These are phyloP conservation scores for Cephonodes hylas DNA, from an alignment of 2,888 invertebrate species.

Conservation along the genomic window DNA sequence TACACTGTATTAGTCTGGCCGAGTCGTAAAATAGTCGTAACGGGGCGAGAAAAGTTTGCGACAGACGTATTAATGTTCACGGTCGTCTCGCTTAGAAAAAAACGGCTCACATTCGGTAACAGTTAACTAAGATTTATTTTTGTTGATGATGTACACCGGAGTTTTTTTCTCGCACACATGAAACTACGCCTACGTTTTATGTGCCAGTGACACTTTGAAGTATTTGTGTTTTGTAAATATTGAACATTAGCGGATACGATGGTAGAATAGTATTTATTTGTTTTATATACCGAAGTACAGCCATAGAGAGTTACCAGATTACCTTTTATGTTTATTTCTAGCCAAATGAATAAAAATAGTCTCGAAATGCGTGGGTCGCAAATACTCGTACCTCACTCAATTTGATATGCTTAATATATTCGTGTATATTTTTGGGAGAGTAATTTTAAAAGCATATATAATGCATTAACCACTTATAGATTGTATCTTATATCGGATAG, in stretches of 20 bases:
- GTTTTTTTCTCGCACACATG: conserved; percentile 27
- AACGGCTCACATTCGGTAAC: conserved; percentile 17
- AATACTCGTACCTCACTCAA: too few relatives aligned
- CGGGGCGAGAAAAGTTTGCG: conserved; percentile 18
- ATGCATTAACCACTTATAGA: too few relatives aligned
- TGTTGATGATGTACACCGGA: conserved; percentile 24
- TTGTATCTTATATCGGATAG: too few relatives aligned
- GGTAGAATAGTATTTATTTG: background rate
- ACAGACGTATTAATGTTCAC: conserved; percentile 25
- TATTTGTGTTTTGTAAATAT: conserved; percentile 39
- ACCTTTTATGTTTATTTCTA: too few relatives aligned
- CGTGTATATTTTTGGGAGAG: too few relatives aligned
- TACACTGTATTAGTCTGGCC: conserved; percentile 16
- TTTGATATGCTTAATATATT: too few relatives aligned
- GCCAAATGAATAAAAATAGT: too few relatives aligned
- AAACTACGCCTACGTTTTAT: conserved; percentile 43
- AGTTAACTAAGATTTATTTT: conserved; percentile 35
- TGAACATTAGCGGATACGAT: background rate
- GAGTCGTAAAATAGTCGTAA: conserved; percentile 23
- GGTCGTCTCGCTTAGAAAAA: conserved; percentile 28
- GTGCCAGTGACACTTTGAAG: conserved; percentile 52
- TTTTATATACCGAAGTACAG: background rate
- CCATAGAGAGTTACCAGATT: too few relatives aligned
- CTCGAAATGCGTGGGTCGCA: too few relatives aligned
- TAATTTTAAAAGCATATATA: too few relatives aligned